A percentile compares a stretch with the other conserved stretches of the same genome.
Evolutionary conservation across 1,140 invertebrate genomes (phyloP).

Genomic region (Pseudomyrmex gracilis): DNA sequence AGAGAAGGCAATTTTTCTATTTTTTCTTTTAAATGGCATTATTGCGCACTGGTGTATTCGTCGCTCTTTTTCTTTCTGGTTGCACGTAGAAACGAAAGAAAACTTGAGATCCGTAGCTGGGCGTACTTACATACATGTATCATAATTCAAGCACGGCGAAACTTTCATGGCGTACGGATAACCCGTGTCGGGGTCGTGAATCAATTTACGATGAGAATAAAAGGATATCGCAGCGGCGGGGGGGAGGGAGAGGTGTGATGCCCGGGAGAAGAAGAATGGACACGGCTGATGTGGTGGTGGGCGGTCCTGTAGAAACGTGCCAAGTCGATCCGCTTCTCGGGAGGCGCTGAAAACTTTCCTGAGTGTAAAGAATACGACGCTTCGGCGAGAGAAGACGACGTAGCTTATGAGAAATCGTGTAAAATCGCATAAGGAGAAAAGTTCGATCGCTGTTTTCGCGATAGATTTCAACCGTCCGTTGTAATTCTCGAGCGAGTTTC

Average conservation of each 20-base stretch:
- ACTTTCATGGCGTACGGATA: conserved; percentile 49
- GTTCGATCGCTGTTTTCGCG: conserved; percentile 35
- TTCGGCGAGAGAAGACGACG: not conserved
- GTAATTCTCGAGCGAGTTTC: not conserved
- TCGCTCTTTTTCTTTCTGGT: not conserved
- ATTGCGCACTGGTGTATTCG: not conserved
- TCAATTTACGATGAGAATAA: conserved; percentile 72
- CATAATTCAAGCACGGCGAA: conserved; percentile 61
- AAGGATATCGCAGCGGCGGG: conserved; percentile 58
- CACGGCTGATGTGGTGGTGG: conserved; percentile 38
- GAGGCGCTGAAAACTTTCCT: conserved; percentile 54
- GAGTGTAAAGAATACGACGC: conserved; percentile 42
- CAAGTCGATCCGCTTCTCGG: conserved; percentile 46
- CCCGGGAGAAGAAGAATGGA: conserved; percentile 27
- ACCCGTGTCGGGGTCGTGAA: conserved; percentile 50
- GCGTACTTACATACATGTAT: conserved; percentile 29
- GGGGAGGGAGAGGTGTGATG: not conserved
- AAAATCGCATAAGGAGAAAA: conserved; percentile 57
- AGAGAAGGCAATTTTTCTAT: no score
- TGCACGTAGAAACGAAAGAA: not conserved
- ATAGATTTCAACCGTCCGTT: conserved; percentile 23
- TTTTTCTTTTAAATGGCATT: not conserved
- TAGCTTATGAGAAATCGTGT: conserved; percentile 52
- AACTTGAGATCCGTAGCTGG: conserved; percentile 37
- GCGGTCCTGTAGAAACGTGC: conserved; percentile 34